phyloP scores from a whole-genome alignment of 2,113 vertebrate species.

The Microcebus griseorufus region DNA sequence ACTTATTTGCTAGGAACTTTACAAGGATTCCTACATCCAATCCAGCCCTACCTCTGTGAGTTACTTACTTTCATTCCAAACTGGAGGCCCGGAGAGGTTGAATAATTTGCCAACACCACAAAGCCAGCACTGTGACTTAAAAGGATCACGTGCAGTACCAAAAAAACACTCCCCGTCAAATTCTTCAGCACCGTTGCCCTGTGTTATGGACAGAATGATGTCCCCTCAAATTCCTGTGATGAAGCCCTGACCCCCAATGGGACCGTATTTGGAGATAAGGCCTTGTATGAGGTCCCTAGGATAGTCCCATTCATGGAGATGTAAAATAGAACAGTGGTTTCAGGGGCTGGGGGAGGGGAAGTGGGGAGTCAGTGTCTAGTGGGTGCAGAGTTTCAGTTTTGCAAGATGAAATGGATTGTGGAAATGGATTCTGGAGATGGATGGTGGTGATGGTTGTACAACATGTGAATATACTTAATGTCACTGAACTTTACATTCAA shows the following conservation, averaged over 20 bases:
- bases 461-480: not conserved
- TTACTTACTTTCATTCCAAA: not conserved
- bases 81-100: not conserved
- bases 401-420: not conserved
- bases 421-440: too few species aligned
- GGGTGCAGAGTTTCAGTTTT: not conserved
- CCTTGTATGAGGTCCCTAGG: not conserved
- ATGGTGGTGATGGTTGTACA: rapidly evolving
- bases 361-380: rapidly evolving
- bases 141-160: not conserved
- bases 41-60: not conserved
- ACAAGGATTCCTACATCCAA: not conserved
- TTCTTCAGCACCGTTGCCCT: rapidly evolving
- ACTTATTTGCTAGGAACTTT: not conserved
- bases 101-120: not conserved
- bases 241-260: not conserved
- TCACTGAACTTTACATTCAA: not conserved
- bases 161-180: not conserved
- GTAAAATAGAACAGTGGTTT: not conserved
- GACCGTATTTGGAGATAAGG: not conserved
- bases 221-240: not conserved
- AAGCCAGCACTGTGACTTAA: not conserved
- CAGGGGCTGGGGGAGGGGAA: too few species aligned
- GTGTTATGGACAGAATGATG: too few species aligned
- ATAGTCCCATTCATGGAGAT: not conserved